Evolutionary conservation across 1,140 invertebrate species (phyloP), one percentile per base, ranked within the genome.

Genomic region (Apis cerana): DNA sequence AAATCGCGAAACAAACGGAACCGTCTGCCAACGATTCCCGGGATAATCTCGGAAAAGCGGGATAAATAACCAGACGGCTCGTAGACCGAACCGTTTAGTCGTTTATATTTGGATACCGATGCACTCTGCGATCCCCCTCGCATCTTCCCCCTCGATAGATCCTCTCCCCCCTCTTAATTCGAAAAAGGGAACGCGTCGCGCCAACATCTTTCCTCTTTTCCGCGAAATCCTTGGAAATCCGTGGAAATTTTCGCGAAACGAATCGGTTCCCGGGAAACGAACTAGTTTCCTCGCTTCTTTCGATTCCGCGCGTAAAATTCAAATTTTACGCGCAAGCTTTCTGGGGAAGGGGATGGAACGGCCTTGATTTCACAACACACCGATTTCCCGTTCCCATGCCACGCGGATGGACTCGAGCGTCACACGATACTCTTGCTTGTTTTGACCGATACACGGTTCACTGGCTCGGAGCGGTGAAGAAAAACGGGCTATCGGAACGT

Each of bases 101-200:
- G 87, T 88, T 88, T 89, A 89, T 88, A 88, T 89, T 88, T 88
- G 86, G 87, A 85, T 85, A 68, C 54, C 76, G 80, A 88, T 82
- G 82, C 64, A n/a, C 64, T 75, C 69, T 59, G 54, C 64, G 65
- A 81, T 56, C 69, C 33, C 33, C 71, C 27, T 69, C 75, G 79
- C 69, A 62, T 74, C 69, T 10, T 48, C 4, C 23, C 23, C 2
- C 3, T 54, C 10, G 13, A 27, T 27, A 33, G 33, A 33, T 13
- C 61, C n/a, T 13, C 21, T 13, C n/a, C 33, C 33, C 33, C 33
- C 33, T 3, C 33, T 2, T 2, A 33, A 33, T 33, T 33, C 3
- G 33, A 33, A 33, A 33, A 33, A 33, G 33, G 33, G 27, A 3
- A 33, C 33, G 33, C 33, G 33, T 33, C 33, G 33, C 2, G 33